Conservation (phyloP, 2,888 invertebrate species). For the Netelia fuscicornis region DNA sequence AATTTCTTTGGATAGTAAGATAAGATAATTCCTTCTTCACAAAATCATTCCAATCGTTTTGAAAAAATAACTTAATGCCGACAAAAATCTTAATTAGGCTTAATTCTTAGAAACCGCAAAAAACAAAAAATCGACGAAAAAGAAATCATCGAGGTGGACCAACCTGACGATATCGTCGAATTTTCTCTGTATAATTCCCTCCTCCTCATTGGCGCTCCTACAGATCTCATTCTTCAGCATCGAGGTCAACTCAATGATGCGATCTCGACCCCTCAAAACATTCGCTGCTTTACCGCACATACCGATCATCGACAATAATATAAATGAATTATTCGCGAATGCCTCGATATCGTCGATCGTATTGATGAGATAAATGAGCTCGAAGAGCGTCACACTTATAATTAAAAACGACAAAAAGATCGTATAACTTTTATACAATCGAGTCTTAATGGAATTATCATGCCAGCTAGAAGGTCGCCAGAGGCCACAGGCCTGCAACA, state of each 20-base stretch:
- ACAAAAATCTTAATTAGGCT: no score
- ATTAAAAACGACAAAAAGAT: neutral
- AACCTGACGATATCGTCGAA: conserved; percentile 57
- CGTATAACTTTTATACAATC: neutral
- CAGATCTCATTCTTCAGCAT: conserved; percentile 46
- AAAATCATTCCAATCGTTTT: no score
- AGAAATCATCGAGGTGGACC: neutral
- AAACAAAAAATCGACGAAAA: no score
- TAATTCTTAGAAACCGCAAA: no score
- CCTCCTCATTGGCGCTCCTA: conserved; percentile 23
- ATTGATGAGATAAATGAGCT: neutral
- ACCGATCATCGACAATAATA: conserved; percentile 51
- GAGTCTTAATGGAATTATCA: neutral
- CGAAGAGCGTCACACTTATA: neutral
- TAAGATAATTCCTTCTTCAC: no score
- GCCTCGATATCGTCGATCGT: conserved; percentile 27
- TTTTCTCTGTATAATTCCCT: conserved; percentile 46
- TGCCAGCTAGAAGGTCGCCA: neutral
- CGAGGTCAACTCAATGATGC: conserved; percentile 38
- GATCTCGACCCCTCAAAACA: conserved; percentile 44
- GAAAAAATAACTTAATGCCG: no score
- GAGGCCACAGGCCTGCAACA: neutral
- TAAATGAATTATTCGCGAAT: conserved; percentile 51
- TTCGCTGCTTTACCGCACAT: conserved; percentile 53
- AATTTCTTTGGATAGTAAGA: no score